Conservation (phyloP, 2,113 vertebrate genomes). For the Catharus fuscescens region DNA sequence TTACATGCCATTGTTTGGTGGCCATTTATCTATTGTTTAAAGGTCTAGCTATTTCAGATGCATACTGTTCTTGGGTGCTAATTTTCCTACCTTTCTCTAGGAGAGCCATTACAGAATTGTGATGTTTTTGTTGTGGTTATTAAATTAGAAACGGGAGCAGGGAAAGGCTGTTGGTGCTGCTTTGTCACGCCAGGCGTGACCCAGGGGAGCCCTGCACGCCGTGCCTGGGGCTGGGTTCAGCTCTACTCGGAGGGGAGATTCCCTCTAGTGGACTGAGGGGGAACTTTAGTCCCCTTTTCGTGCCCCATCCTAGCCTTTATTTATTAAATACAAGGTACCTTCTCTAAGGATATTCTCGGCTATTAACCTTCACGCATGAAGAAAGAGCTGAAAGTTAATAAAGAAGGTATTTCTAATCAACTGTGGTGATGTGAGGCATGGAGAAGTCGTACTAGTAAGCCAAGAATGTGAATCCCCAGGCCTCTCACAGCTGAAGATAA, state of each 20-base stretch:
- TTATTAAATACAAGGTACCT: slow-evolving; percentile 26
- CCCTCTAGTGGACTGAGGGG: slow-evolving; percentile 72
- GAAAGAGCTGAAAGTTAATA: slow-evolving; percentile 68
- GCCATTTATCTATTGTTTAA: slow-evolving; percentile 46
- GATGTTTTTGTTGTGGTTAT: slow-evolving; percentile 16
- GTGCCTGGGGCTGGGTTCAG: background rate
- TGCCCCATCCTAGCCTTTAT: background rate
- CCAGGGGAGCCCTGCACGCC: background rate
- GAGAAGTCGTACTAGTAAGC: slow-evolving; percentile 50
- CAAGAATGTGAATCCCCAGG: slow-evolving; percentile 63
- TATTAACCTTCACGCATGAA: slow-evolving; percentile 69
- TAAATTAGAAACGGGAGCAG: background rate
- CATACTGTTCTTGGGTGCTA: background rate
- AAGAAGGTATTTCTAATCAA: slow-evolving; percentile 64
- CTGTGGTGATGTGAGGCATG: slow-evolving; percentile 48
- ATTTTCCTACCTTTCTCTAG: background rate
- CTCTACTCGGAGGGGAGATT: background rate
- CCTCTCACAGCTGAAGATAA: slow-evolving; percentile 55
- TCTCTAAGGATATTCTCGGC: slow-evolving; percentile 10
- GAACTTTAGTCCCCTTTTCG: slow-evolving; percentile 45
- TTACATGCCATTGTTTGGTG: slow-evolving; percentile 28
- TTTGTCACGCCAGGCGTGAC: background rate
- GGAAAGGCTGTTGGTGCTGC: background rate
- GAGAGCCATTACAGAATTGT: background rate
- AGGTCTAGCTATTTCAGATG: slow-evolving; percentile 21